A percentile compares a stretch with the other conserved stretches of the same genome.
Evolutionary conservation across 2,888 invertebrate species (phyloP).

Genomic region (Drosophila monieri): DNA sequence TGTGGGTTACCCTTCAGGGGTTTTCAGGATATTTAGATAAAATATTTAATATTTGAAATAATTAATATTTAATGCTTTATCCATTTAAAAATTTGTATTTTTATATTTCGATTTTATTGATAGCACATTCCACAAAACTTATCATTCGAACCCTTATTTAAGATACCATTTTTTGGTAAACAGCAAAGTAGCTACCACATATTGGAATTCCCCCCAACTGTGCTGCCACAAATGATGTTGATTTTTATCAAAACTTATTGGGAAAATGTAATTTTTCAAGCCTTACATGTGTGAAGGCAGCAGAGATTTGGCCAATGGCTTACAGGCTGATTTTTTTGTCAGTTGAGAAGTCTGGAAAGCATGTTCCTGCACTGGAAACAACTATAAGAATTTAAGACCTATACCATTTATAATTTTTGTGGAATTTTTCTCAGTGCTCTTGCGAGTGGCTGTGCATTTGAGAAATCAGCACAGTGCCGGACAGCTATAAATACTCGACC

Average conservation of each 20-base stretch:
- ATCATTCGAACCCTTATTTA: slow-evolving; percentile 18
- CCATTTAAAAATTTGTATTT: neutral
- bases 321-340: slow-evolving; percentile 19
- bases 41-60: neutral
- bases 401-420: too few species aligned
- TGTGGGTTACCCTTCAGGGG: slow-evolving; percentile 37
- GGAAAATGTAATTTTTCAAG: slow-evolving; percentile 79
- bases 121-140: slow-evolving; percentile 39
- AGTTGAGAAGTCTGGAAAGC: slow-evolving; percentile 13
- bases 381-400: too few species aligned
- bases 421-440: neutral
- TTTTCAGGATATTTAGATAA: fast-evolving
- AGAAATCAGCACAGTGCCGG: slow-evolving; percentile 72
- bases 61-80: neutral
- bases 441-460: slow-evolving; percentile 63
- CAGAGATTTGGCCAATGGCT: slow-evolving; percentile 25
- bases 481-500: slow-evolving; percentile 65
- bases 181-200: slow-evolving; percentile 59
- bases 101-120: neutral
- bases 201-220: slow-evolving; percentile 80
- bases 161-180: slow-evolving; percentile 36
- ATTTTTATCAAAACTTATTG: slow-evolving; percentile 81
- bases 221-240: slow-evolving; percentile 75
- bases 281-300: slow-evolving; percentile 57
- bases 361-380: too few species aligned